Percentiles rank a stretch among this genome's conserved stretches.
phyloP scores from a whole-genome alignment of 2,888 invertebrate species.

The Hemistola chrysoprasaria region DNA sequence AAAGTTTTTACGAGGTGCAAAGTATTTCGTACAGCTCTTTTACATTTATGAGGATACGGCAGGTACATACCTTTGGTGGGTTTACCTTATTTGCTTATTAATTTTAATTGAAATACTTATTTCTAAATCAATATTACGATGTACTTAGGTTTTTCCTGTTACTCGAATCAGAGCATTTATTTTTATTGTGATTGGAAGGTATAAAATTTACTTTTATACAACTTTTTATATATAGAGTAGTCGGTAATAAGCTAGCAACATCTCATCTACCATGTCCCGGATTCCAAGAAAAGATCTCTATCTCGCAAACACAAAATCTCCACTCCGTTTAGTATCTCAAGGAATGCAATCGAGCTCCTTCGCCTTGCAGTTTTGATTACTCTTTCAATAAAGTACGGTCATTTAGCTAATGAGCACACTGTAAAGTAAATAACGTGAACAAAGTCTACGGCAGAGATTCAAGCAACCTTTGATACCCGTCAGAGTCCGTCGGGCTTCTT shows the following conservation, averaged over 20 bases:
- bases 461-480: slow-evolving; percentile 57
- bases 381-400: slow-evolving; percentile 70
- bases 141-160: neutral
- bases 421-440: slow-evolving; percentile 72
- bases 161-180: too few relatives aligned
- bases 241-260: too few relatives aligned
- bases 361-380: slow-evolving; percentile 32
- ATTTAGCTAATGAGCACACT: slow-evolving; percentile 76
- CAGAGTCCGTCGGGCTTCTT: slow-evolving; percentile 43
- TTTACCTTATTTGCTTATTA: slow-evolving; percentile 24
- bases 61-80: slow-evolving; percentile 16
- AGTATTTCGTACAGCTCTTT: slow-evolving; percentile 24
- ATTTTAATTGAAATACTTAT: slow-evolving; percentile 20
- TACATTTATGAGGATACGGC: slow-evolving; percentile 24
- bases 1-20: slow-evolving; percentile 27
- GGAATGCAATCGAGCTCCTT: slow-evolving; percentile 15
- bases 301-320: neutral
- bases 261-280: too few relatives aligned
- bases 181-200: too few relatives aligned
- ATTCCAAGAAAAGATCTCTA: too few relatives aligned
- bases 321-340: slow-evolving; percentile 3
- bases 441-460: slow-evolving; percentile 65
- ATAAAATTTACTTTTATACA: too few relatives aligned
- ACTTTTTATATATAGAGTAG: too few relatives aligned
- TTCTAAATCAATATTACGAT: slow-evolving; percentile 4